phyloP scores from a whole-genome alignment of 2,888 invertebrate species.

The Amiota communis region DNA sequence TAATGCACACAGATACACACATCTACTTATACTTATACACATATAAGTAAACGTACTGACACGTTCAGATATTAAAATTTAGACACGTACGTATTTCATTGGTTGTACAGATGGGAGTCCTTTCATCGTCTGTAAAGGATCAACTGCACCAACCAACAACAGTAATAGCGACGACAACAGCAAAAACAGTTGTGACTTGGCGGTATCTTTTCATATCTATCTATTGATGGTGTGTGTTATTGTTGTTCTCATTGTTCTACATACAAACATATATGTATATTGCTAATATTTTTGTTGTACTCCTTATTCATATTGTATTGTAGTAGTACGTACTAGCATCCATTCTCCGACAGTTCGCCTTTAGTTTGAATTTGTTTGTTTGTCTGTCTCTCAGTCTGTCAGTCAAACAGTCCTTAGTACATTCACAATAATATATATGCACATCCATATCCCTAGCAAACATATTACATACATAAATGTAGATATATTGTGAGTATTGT shows the following conservation, averaged over 20 bases:
- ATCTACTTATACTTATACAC: background rate
- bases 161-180: constrained; percentile 4
- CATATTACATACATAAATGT: constrained; percentile 1
- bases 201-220: background rate
- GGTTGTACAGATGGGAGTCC: constrained; percentile 41
- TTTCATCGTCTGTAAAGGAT: constrained; percentile 3
- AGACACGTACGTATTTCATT: constrained; percentile 64
- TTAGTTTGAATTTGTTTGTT: background rate
- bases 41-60: constrained; percentile 26
- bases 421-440: background rate
- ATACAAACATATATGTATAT: background rate
- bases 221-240: too few relatives aligned
- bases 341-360: background rate
- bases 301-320: background rate
- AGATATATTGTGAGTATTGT: constrained; percentile 5
- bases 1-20: constrained; percentile 11
- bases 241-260: too few relatives aligned
- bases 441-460: background rate
- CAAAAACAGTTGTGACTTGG: background rate
- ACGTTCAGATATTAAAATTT: constrained; percentile 61
- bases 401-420: background rate
- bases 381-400: background rate
- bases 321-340: too few relatives aligned
- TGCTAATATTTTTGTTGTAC: background rate
- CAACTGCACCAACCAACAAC: background rate